A percentile compares a stretch with the other conserved stretches of the same genome.
phyloP scores from a whole-genome alignment of 2,113 vertebrate species.

The Todiramphus chloris region DNA sequence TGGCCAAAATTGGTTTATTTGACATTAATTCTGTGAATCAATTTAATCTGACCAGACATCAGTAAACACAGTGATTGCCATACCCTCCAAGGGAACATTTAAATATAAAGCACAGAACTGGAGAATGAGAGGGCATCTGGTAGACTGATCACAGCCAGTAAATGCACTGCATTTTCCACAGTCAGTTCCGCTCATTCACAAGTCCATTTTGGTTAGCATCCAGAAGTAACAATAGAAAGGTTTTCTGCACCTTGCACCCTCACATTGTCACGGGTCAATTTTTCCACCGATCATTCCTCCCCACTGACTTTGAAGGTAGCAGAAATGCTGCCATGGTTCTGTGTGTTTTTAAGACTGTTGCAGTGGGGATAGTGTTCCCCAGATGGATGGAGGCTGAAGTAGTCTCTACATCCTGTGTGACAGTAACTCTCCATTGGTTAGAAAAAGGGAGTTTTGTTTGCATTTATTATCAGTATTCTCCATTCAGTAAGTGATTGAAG shows the following conservation, averaged over 20 bases:
- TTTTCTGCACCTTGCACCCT: not conserved
- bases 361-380: not conserved
- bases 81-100: not conserved
- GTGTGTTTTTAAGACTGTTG: not conserved
- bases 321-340: not conserved
- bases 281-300: not conserved
- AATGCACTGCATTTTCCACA: not conserved
- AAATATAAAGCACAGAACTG: not conserved
- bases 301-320: not conserved
- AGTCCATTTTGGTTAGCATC: not conserved
- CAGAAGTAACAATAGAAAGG: not conserved
- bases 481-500: not conserved
- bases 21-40: not conserved
- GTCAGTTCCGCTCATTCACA: not conserved
- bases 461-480: not conserved
- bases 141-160: not conserved
- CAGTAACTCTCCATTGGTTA: not conserved
- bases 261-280: not conserved
- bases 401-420: not conserved
- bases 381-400: not conserved
- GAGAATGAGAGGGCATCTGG: not conserved
- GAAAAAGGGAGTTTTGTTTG: not conserved
- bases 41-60: not conserved
- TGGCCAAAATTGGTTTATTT: not conserved
- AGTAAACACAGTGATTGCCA: not conserved